Conservation (phyloP, 2,888 invertebrate species). For the Papilio elwesi region DNA sequence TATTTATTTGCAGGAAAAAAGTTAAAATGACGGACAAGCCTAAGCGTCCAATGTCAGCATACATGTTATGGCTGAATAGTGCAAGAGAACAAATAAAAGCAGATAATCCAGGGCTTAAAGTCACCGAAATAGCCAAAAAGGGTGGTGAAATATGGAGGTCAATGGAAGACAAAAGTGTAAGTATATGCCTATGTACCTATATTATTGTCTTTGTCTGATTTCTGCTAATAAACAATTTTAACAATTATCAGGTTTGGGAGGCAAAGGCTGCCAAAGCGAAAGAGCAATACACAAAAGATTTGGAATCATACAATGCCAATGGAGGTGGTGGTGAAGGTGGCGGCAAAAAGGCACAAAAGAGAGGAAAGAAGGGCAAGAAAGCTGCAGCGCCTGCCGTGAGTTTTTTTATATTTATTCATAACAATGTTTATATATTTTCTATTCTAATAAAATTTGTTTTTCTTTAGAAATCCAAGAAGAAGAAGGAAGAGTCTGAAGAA, state of each 20-base stretch:
- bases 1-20: constrained; percentile 71
- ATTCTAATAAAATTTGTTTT: constrained; percentile 27
- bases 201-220: constrained; percentile 34
- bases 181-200: constrained; percentile 55
- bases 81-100: constrained; percentile 94
- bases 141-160: constrained; percentile 98
- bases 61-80: constrained; percentile 97
- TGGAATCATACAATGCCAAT: constrained; percentile 94
- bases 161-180: constrained; percentile 93
- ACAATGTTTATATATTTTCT: constrained; percentile 39
- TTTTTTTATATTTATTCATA: constrained; percentile 42
- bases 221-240: constrained; percentile 36
- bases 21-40: constrained; percentile 94
- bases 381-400: constrained; percentile 76
- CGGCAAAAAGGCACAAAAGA: constrained; percentile 81
- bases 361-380: constrained; percentile 84
- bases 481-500: constrained; percentile 87
- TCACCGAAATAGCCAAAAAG: constrained; percentile 97
- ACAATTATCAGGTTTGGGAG: constrained; percentile 92
- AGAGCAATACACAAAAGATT: constrained; percentile 93
- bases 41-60: constrained; percentile 96
- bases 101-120: constrained; percentile 94
- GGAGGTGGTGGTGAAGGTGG: constrained; percentile 86
- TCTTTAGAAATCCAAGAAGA: constrained; percentile 80
- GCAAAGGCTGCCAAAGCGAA: constrained; percentile 94